Evolutionary conservation across 2,113 vertebrate species (phyloP), one percentile per base, ranked within the genome.

Genomic region (Chelonoidis abingdonii): DNA sequence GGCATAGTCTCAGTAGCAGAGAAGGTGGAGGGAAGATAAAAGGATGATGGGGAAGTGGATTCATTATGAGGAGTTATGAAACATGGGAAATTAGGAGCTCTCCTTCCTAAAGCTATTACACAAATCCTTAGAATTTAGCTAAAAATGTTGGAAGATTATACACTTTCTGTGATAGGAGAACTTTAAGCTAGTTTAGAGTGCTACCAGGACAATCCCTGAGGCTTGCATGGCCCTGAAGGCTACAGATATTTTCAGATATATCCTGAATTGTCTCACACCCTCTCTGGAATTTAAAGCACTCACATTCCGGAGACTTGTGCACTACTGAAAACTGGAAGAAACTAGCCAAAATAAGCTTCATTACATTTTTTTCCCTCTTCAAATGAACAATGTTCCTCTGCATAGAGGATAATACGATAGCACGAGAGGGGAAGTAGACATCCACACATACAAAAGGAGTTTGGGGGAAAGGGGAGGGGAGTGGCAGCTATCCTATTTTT

Each of bases 401-500:
- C 62, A n/a, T 31, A 65, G 35, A 65, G 31, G 31, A 65, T n/a
- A 65, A 27, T 14, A 62, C 6, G 29, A 62, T 31, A 41, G 3
- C 38, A 41, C 79, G 56, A 59, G 44, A 27, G 8, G 19, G 31
- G 57, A 83, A 56, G 22, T 3, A 59, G 78, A 79, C 2, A 79
- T 7, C 38, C 44, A 86, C 38, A 52, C 35, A 44, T 13, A 80
- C 7, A 38, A 89, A 44, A 5, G 53, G 8, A 84, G 47, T 3
- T 80, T 12, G 29, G 59, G 2, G 44, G 2, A 81, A 75, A 88
- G 47, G 47, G 31, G 31, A 81, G 79, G 81, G 25, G 76, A 81
- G 81, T 6, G 9, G 75, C 0, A 0, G 2, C 1, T 13, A n/a
- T 1, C 16, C 2, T 53, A 11, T 44, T 65, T 56, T 5, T 35